A percentile compares a stretch with the other conserved stretches of the same genome.
Conservation (phyloP, 2,113 vertebrate genomes). For the Scortum barcoo region DNA sequence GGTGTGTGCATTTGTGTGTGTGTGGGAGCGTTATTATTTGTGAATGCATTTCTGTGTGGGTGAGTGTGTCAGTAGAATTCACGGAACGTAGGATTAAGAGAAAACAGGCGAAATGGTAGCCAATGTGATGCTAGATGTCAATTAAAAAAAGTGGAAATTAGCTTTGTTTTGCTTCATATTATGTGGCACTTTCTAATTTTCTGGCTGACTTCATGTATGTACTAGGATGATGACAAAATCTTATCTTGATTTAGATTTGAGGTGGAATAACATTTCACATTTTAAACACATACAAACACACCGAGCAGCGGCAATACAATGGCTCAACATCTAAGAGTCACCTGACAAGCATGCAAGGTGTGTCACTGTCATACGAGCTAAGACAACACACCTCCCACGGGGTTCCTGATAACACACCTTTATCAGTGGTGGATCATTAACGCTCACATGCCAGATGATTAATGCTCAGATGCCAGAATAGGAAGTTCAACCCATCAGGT, state of each 20-base stretch:
- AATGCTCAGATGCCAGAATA: constrained; percentile 7
- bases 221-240: neutral
- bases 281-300: constrained; percentile 46
- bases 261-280: constrained; percentile 12
- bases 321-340: constrained; percentile 31
- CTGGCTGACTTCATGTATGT: neutral
- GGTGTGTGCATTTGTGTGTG: constrained; percentile 17
- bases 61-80: neutral
- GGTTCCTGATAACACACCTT: constrained; percentile 11
- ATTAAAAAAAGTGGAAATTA: neutral
- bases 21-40: constrained; percentile 14
- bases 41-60: neutral
- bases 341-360: constrained; percentile 10
- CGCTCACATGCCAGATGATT: constrained; percentile 37
- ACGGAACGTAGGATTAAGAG: neutral
- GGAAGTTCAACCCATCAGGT: neutral
- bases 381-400: constrained; percentile 9
- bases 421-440: constrained; percentile 58
- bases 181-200: neutral
- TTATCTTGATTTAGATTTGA: constrained; percentile 22
- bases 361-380: constrained; percentile 1
- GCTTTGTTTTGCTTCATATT: neutral
- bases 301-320: constrained; percentile 20
- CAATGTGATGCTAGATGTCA: neutral
- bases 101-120: neutral